Base-by-base conservation (phyloP, 2,113 vertebrate species). In the Butorides virescens region DNA sequence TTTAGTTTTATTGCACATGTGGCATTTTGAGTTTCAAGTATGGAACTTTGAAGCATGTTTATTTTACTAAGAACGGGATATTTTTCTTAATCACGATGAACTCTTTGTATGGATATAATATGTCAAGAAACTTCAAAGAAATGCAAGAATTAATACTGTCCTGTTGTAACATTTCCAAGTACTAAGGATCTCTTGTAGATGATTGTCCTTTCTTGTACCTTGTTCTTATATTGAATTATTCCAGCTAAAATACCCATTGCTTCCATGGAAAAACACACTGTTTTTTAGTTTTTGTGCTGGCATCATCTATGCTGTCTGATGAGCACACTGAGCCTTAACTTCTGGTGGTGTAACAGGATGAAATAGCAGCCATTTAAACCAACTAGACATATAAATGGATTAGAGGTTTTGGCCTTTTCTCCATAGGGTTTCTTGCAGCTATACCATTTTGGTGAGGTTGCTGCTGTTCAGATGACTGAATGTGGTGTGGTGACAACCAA, bases 21-120 rank as follows among this genome's bases (percentile, higher is more conserved):
- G 92, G 82, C 93, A 91, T 92, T 94, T 94, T 96, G 66, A 94
- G 70, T 93, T 97, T 90, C 88, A 93, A 70, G 86, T 95, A 93
- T 15, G 39, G 95, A 93, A 93, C 81, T 94, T 94, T 29, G 46
- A 95, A 86, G 88, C 81, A 70, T 78, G 91, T 87, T 96, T 95
- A 92, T 96, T 95, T 94, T 91, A 93, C 76, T 95, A 96, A 86
- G 85, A 97, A 82, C 0, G 17, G 58, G 77, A 84, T 96, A 93
- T 93, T 96, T 73, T 96, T 75, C 88, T 92, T 96, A 86, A 83
- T 91, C 73, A 89, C 10, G 11, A 70, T 95, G 50, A 97, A 91
- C 86, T 90, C 93, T 93, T 94, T 93, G 74, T 97, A 94, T 88
- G 67, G 82, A 82, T 92, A 46, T 82, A 62, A 46, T 53, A 42